These are phyloP conservation scores for Nothoprocta pentlandii DNA, from an alignment of 2,113 vertebrate species.

Conservation along the genomic window DNA sequence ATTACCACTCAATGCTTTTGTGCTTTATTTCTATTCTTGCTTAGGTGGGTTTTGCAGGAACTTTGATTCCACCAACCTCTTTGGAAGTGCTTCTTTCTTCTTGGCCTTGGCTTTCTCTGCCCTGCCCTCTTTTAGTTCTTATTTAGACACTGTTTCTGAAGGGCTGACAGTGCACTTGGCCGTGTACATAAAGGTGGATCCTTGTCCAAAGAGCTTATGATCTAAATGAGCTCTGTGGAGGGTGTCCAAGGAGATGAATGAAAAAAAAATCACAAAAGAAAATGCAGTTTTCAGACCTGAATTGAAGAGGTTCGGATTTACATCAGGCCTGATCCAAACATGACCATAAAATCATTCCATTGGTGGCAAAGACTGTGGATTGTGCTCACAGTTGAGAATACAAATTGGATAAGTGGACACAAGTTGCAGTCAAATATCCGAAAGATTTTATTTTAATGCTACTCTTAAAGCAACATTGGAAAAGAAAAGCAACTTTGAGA, in stretches of 20 bases:
- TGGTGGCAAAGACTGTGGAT: not conserved
- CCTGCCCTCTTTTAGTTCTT: not conserved
- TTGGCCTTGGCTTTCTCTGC: not conserved
- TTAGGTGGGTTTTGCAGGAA: not conserved
- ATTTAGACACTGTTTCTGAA: not conserved
- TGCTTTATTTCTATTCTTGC: not conserved
- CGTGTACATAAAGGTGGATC: not conserved
- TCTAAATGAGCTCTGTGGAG: not conserved
- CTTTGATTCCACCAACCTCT: not conserved
- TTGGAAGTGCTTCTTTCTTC: not conserved
- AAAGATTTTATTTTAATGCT: not conserved
- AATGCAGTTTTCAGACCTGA: not conserved
- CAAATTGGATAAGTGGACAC: not conserved
- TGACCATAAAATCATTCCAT: not conserved
- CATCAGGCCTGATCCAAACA: not conserved
- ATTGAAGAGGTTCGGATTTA: not conserved
- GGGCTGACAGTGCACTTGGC: not conserved
- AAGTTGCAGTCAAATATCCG: not conserved
- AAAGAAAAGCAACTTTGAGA: not conserved
- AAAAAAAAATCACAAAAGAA: not conserved
- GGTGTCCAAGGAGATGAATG: not conserved
- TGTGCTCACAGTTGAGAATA: not conserved
- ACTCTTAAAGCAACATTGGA: not conserved
- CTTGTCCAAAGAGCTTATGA: not conserved
- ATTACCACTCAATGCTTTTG: not conserved